A percentile compares a stretch with the other conserved stretches of the same genome.
Conservation (phyloP, 2,797 vertebrate genomes). For the Chelon auratus region DNA sequence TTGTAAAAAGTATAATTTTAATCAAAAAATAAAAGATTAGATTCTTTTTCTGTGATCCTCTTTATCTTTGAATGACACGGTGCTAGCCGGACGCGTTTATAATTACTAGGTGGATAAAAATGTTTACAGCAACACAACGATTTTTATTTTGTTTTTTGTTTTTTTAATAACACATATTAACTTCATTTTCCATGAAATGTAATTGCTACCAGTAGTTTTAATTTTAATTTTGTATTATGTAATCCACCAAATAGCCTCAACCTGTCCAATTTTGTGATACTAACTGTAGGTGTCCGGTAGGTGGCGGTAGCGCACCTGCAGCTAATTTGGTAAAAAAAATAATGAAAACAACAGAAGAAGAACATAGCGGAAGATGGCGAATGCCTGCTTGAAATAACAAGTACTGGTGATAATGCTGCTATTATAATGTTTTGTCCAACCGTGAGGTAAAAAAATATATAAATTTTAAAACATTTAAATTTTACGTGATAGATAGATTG, state of each 20-base stretch:
- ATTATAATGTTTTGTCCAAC: background rate
- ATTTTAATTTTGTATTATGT: too few species aligned
- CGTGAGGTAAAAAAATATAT: constrained; percentile 28
- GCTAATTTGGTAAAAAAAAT: background rate
- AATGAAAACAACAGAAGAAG: background rate
- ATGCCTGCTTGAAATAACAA: background rate
- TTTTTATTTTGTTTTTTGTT: too few species aligned
- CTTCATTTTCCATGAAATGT: background rate
- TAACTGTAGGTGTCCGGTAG: background rate
- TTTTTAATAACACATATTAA: background rate
- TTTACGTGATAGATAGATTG: background rate
- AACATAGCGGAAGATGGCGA: background rate
- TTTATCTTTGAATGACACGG: background rate
- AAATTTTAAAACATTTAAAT: background rate
- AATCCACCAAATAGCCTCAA: too few species aligned
- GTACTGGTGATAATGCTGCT: background rate
- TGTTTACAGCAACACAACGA: too few species aligned
- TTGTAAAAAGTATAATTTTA: constrained; percentile 16
- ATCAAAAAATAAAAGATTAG: constrained; percentile 19
- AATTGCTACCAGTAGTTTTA: background rate
- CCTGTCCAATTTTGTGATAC: background rate
- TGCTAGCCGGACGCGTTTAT: too few species aligned
- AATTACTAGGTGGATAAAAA: too few species aligned
- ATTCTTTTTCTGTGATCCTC: background rate
- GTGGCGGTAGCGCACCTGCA: background rate